Conservation (phyloP, 2,888 invertebrate species). For the Plemyria rubiginata region DNA sequence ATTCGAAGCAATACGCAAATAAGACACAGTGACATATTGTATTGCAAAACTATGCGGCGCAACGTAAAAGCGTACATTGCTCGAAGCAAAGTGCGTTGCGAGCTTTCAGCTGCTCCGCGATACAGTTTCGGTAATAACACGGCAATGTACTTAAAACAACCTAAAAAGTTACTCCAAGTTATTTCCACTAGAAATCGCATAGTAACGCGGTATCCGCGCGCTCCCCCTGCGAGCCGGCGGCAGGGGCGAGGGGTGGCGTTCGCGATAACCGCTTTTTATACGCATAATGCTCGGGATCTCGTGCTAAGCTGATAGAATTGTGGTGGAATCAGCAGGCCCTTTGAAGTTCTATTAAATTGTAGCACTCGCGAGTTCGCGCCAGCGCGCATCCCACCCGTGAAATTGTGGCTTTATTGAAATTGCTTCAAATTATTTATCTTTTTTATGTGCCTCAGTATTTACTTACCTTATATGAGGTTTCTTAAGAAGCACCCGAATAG, state of each 20-base stretch:
- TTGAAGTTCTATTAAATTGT: slow-evolving; percentile 84
- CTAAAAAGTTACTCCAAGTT: slow-evolving; percentile 62
- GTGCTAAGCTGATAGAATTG: slow-evolving; percentile 84
- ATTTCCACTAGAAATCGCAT: slow-evolving; percentile 54
- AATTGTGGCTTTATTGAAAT: slow-evolving; percentile 82
- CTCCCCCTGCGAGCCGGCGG: slow-evolving; percentile 22
- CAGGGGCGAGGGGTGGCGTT: slow-evolving; percentile 35
- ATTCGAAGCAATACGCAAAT: slow-evolving; percentile 49
- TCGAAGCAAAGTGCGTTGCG: slow-evolving; percentile 45
- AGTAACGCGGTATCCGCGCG: slow-evolving; percentile 54
- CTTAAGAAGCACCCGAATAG: slow-evolving; percentile 24
- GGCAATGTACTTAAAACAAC: slow-evolving; percentile 68
- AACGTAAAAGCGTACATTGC: slow-evolving; percentile 26
- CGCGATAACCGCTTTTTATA: slow-evolving; percentile 83
- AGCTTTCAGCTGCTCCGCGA: slow-evolving; percentile 44
- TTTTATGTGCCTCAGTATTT: slow-evolving; percentile 46
- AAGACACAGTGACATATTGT: slow-evolving; percentile 49
- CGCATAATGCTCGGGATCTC: slow-evolving; percentile 81
- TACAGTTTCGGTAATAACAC: slow-evolving; percentile 54
- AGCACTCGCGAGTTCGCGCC: slow-evolving; percentile 80
- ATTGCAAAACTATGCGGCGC: slow-evolving; percentile 37
- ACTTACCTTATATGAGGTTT: slow-evolving; percentile 40
- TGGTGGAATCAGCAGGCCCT: slow-evolving; percentile 82
- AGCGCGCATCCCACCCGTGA: slow-evolving; percentile 80
- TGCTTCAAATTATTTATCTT: slow-evolving; percentile 73